phyloP scores from a whole-genome alignment of 2,888 invertebrate species.

The Lydus trimaculatus region DNA sequence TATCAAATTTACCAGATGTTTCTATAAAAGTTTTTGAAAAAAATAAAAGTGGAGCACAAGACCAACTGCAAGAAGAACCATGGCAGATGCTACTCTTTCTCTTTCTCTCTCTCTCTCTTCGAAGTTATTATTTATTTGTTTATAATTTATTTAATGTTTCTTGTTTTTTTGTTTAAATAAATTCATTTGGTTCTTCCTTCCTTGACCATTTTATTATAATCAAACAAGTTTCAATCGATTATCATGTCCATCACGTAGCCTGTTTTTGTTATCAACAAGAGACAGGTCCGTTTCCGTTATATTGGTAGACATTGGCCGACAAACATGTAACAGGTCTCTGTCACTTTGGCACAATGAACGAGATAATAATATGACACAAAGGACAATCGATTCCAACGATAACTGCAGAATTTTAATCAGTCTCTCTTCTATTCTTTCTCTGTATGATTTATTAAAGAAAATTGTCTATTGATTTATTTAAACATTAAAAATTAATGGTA shows the following conservation, averaged over 20 bases:
- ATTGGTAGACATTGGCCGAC: constrained; percentile 1
- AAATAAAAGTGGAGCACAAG: constrained; percentile 10
- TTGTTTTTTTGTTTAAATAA: not conserved
- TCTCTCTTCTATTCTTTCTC: too few relatives aligned
- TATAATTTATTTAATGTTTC: not conserved
- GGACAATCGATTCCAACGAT: not conserved
- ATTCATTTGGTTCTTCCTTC: constrained; percentile 6
- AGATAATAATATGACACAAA: not conserved
- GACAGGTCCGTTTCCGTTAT: constrained; percentile 12
- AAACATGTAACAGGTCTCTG: constrained; percentile 5
- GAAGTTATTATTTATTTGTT: not conserved
- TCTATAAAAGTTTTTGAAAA: not conserved
- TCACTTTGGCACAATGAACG: constrained; percentile 5
- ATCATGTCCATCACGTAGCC: constrained; percentile 9
- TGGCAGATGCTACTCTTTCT: not conserved
- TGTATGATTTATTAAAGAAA: too few relatives aligned
- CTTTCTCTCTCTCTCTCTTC: not conserved
- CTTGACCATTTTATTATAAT: not conserved
- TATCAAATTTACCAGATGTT: not conserved
- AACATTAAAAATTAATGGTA: too few relatives aligned
- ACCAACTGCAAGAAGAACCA: constrained; percentile 16
- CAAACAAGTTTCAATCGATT: constrained; percentile 6
- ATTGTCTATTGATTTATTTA: not conserved
- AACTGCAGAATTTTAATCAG: not conserved
- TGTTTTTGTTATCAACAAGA: not conserved